Conservation (phyloP, 37 sponge, comb jelly and placozoan species). For the Tethya wilhelma region DNA sequence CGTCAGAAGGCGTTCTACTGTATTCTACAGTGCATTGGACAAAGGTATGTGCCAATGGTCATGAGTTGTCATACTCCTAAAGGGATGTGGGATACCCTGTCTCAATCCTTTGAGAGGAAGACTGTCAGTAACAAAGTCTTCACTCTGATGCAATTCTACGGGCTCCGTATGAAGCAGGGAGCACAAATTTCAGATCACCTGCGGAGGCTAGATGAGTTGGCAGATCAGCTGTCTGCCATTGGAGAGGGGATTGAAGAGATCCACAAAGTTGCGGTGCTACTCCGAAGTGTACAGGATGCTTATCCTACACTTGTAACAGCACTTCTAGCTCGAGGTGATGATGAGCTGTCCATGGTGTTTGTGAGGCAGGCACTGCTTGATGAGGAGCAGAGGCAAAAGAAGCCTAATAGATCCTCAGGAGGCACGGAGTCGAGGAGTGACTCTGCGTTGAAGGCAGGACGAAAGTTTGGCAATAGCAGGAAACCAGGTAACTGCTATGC, state of each 20-base stretch:
- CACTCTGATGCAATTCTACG: slow-evolving; percentile 48
- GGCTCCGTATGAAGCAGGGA: slow-evolving; percentile 32
- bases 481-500: slow-evolving; percentile 8
- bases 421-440: neutral
- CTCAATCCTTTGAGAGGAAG: slow-evolving; percentile 32
- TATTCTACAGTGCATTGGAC: slow-evolving; percentile 31
- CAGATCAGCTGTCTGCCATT: slow-evolving; percentile 6
- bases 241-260: slow-evolving; percentile 22
- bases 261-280: slow-evolving; percentile 31
- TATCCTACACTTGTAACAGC: slow-evolving; percentile 39
- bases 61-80: slow-evolving; percentile 20
- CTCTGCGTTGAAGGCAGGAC: slow-evolving; percentile 12
- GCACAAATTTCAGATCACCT: slow-evolving; percentile 12
- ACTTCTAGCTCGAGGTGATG: slow-evolving; percentile 33
- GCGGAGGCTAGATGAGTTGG: slow-evolving; percentile 7
- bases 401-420: neutral
- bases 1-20: slow-evolving; percentile 25
- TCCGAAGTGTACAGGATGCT: slow-evolving; percentile 29
- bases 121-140: slow-evolving; percentile 29
- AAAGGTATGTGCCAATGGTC: slow-evolving; percentile 24
- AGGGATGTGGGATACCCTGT: slow-evolving; percentile 33
- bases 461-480: neutral
- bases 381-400: slow-evolving; percentile 22
- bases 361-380: slow-evolving; percentile 35
- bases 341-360: slow-evolving; percentile 28